Evolutionary conservation across 2,888 invertebrate genomes (phyloP), one percentile per base, ranked within the genome.

Genomic region (Pyrgus malvae): DNA sequence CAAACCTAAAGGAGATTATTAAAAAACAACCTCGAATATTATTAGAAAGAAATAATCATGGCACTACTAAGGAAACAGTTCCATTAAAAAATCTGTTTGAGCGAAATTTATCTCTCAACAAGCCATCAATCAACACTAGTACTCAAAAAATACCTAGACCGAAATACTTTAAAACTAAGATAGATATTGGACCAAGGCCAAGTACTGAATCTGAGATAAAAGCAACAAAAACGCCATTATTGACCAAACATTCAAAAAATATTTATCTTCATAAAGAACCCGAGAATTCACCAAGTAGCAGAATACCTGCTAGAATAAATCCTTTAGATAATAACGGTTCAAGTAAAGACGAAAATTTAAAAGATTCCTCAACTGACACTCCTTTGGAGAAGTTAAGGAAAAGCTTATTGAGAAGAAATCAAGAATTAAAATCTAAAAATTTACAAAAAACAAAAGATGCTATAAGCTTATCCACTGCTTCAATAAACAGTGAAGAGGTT

Each of bases 331-430:
- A 25, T 12, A 9, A 9, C 6, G 3, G 3, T 1, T 14, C n/a
- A 21, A 42, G n/a, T 17, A 12, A 4, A 17, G 25, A 17, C 16
- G 19, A 17, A 16, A 2, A 25, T 37, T 25, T 6, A 8, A 12
- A 44, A 1, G 37, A 44, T 17, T 37, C 42, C 6, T 12, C 31
- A 6, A 29, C 25, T 11, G n/a, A 37, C 8, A 37, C 51, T 19
- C 51, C 23, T 9, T n/a, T 44, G 8, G 8, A 51, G 7, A 44
- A 37, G 4, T 17, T 44, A 27, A 51, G 37, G 29, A 44, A 44
- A 35, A 14, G 37, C 4, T 14, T 44, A n/a, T 11, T 21, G 3
- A 35, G 33, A 14, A 51, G 44, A 2, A 51, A 44, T n/a, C 17
- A 11, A 17, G 29, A 51, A 19, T 11, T 19, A 6, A 51, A 35